phyloP scores from a whole-genome alignment of 1,140 invertebrate species.

The Bombyx mori region DNA sequence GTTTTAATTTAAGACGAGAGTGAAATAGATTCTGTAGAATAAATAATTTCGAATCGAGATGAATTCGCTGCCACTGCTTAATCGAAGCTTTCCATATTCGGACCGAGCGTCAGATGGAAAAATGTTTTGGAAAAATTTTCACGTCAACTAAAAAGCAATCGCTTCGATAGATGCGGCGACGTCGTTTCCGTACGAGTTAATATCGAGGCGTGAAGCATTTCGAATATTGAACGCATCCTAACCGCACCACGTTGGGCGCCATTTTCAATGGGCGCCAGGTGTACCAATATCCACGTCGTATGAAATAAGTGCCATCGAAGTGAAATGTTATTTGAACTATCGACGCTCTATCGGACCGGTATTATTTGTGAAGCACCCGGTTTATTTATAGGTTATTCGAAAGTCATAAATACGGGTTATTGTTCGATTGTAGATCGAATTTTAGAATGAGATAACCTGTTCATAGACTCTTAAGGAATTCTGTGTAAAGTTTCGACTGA shows the following conservation, averaged over 20 bases:
- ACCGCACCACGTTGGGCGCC: conserved; percentile 23
- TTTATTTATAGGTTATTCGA: conserved; percentile 7
- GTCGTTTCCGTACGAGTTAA: not conserved
- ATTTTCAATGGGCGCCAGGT: conserved; percentile 32
- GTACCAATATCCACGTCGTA: conserved; percentile 19
- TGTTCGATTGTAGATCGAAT: too few relatives aligned
- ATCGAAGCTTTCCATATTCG: not conserved
- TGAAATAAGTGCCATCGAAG: conserved; percentile 32
- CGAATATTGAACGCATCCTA: conserved; percentile 16
- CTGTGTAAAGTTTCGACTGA: too few relatives aligned
- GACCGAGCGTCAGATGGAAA: not conserved
- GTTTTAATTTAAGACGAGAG: too few relatives aligned
- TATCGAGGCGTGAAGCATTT: not conserved
- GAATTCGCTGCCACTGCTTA: not conserved
- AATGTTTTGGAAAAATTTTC: not conserved
- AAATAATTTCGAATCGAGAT: not conserved
- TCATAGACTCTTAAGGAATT: too few relatives aligned
- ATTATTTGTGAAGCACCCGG: conserved; percentile 20
- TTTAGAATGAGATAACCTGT: too few relatives aligned
- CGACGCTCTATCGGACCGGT: conserved; percentile 22
- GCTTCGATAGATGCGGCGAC: conserved; percentile 1
- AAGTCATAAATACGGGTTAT: too few relatives aligned
- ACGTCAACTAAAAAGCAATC: conserved; percentile 4
- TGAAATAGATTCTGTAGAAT: too few relatives aligned
- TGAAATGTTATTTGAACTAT: conserved; percentile 45